phyloP scores from a whole-genome alignment of 2,113 vertebrate species.

The Acanthochromis polyacanthus region DNA sequence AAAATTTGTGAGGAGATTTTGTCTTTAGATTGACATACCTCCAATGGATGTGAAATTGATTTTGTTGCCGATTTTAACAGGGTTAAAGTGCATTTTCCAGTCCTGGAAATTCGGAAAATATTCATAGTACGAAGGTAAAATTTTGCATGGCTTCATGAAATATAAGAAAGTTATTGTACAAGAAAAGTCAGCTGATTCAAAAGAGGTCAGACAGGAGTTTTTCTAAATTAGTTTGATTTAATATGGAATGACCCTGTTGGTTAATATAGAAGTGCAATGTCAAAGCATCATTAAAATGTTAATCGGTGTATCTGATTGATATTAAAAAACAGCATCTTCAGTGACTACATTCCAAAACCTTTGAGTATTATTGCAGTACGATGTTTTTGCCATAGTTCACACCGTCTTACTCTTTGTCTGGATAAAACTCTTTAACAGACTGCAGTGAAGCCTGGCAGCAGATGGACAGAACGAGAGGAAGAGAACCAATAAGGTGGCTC shows the following conservation, averaged over 20 bases:
- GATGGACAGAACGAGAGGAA: conserved; percentile 54
- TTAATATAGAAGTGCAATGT: neutral
- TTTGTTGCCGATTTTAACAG: too few relatives aligned
- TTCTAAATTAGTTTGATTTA: too few relatives aligned
- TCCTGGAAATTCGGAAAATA: neutral
- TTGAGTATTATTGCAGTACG: neutral
- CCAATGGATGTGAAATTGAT: too few relatives aligned
- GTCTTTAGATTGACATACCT: too few relatives aligned
- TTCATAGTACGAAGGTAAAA: too few relatives aligned
- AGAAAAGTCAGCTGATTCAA: too few relatives aligned
- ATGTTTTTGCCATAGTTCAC: neutral
- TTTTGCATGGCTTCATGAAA: neutral
- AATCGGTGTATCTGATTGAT: neutral
- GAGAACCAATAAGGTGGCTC: conserved; percentile 72
- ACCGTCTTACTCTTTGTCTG: conserved; percentile 74
- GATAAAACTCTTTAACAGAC: conserved; percentile 80
- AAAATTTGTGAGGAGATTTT: too few relatives aligned
- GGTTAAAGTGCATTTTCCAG: too few relatives aligned
- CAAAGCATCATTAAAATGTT: conserved; percentile 1
- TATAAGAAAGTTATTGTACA: neutral
- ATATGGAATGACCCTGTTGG: neutral
- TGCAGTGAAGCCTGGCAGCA: conserved; percentile 68
- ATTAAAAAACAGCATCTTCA: conserved; percentile 1
- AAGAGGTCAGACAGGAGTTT: too few relatives aligned
- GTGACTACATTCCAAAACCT: neutral